phyloP scores from a whole-genome alignment of 2,888 invertebrate genomes.

The Ophraella communa region DNA sequence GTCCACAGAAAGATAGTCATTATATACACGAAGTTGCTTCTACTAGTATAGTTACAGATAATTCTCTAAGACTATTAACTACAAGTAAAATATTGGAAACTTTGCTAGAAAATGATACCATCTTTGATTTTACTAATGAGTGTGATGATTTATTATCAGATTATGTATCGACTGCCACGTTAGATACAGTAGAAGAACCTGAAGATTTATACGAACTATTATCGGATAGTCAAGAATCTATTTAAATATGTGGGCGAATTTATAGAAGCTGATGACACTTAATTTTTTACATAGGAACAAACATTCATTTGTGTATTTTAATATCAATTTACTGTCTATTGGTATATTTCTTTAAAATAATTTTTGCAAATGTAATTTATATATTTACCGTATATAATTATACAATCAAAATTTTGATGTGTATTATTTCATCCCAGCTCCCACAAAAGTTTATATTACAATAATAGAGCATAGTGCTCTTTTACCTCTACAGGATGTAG shows the following conservation, averaged over 20 bases:
- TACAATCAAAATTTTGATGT: too few species aligned
- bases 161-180: slow-evolving; percentile 15
- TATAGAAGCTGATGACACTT: slow-evolving; percentile 40
- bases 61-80: slow-evolving; percentile 32
- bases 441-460: too few species aligned
- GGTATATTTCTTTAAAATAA: too few species aligned
- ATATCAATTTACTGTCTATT: too few species aligned
- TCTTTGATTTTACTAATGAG: slow-evolving; percentile 39
- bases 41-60: slow-evolving; percentile 35
- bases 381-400: too few species aligned
- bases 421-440: too few species aligned
- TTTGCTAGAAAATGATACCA: slow-evolving; percentile 44
- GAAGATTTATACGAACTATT: slow-evolving; percentile 14
- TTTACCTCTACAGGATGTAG: too few species aligned
- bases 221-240: slow-evolving; percentile 50
- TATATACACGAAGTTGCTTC: not conserved
- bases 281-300: too few species aligned
- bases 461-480: too few species aligned
- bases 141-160: slow-evolving; percentile 41
- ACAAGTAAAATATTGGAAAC: slow-evolving; percentile 51
- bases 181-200: too few species aligned
- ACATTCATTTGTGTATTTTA: too few species aligned
- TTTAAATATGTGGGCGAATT: slow-evolving; percentile 54
- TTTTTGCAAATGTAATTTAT: too few species aligned
- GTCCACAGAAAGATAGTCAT: slow-evolving; percentile 29